Percentiles rank a stretch among this genome's conserved stretches.
Conservation (phyloP, 2,113 vertebrate genomes). For the Vombatus ursinus region DNA sequence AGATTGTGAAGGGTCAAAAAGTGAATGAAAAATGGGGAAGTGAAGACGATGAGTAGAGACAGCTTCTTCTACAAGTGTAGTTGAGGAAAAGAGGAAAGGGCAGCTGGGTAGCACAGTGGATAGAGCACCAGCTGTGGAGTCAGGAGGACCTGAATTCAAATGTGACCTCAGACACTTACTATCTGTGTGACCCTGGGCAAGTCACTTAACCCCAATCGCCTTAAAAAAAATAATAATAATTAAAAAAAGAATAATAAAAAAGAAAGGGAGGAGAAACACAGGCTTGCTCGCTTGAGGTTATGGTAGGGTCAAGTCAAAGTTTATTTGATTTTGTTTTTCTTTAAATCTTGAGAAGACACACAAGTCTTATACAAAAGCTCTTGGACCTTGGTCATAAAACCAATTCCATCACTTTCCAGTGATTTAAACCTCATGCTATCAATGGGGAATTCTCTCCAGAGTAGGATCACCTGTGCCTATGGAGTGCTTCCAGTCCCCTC, state of each 20-base stretch:
- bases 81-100: not conserved
- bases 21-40: not conserved
- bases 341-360: not conserved
- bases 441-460: not conserved
- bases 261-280: not conserved
- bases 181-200: no score
- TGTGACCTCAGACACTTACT: no score
- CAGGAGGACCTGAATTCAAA: no score
- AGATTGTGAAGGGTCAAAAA: not conserved
- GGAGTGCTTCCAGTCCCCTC: not conserved
- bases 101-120: no score
- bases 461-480: not conserved
- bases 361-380: not conserved
- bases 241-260: no score
- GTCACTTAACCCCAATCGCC: no score
- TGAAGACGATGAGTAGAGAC: not conserved
- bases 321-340: not conserved
- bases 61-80: not conserved
- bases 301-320: not conserved
- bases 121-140: no score
- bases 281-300: not conserved
- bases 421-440: not conserved
- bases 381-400: not conserved
- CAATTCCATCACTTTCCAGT: not conserved
- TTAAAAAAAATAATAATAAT: no score